Base-by-base conservation (phyloP, 1,140 invertebrate genomes). In the Colletes gigas region DNA sequence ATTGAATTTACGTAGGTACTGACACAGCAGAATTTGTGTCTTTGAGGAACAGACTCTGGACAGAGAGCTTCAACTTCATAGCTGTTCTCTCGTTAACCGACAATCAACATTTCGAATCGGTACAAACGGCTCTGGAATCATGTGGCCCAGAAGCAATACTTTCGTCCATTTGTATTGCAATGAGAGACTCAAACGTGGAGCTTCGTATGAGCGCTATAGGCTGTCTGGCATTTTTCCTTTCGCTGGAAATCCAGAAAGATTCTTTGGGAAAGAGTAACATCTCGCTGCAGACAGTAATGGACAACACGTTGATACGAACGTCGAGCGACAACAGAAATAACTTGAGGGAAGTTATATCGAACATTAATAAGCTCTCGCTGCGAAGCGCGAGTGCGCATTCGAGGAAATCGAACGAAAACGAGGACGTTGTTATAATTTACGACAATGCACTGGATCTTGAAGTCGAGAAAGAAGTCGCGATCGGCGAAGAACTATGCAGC, bases 11-110 rank as follows among this genome's bases (percentile, higher is more conserved):
- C 88, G 12, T 80, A 94, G 94, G 90, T 83, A 88, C 78, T 5
- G 60, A 89, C 50, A 86, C 89, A 67, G 66, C 87, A 1, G 89
- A 90, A 55, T 78, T 94, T 30, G 52, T 92, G 17, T 91, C 90
- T 80, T 71, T 94, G 2, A 88, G 92, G 17, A 94, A 94, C 71
- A 89, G 88, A 84, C 72, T 95, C 1, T 93, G 92, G 91, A 91
- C 82, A 3, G 92, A 93, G 82, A 91, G 94, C 41, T 95, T 93
- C 66, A 92, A 92, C 77, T 93, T 95, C 55, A 74, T 94, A 39
- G 85, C 91, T 21, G 82, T 90, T 17, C 77, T 94, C 8, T 90
- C 93, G 0, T 73, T 90, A 50, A 89, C 89, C 0, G 90, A 92
- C 3, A 89, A 82, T 52, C 89, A 91, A 67, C 89, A 92, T 60